Conservation (phyloP, 2,888 invertebrate genomes). For the Chrysina gloriosa region DNA sequence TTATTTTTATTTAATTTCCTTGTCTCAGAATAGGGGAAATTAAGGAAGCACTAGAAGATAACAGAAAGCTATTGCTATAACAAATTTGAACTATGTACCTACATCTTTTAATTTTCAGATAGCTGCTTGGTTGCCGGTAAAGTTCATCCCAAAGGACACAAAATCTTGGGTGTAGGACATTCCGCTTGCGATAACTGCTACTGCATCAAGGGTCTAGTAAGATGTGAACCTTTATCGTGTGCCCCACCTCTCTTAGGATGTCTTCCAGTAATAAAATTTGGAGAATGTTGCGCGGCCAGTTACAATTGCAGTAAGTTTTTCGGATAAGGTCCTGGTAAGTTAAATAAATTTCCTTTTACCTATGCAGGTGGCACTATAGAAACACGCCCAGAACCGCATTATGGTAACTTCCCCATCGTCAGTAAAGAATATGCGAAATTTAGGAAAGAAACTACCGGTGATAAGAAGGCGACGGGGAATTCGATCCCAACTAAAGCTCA, state of each 20-base stretch:
- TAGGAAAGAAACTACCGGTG: slow-evolving; percentile 62
- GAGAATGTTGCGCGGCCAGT: slow-evolving; percentile 87
- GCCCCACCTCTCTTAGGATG: slow-evolving; percentile 82
- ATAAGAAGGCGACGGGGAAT: neutral
- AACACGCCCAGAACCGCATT: slow-evolving; percentile 67
- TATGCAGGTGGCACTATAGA: slow-evolving; percentile 68
- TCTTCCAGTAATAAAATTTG: slow-evolving; percentile 77
- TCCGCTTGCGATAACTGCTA: slow-evolving; percentile 83
- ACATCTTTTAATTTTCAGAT: slow-evolving; percentile 49
- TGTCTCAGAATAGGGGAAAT: too few relatives aligned
- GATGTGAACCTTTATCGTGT: slow-evolving; percentile 82
- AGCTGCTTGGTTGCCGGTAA: slow-evolving; percentile 75
- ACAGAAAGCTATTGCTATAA: too few relatives aligned
- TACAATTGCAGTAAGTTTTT: slow-evolving; percentile 79
- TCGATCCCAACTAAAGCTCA: slow-evolving; percentile 47
- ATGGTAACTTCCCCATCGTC: slow-evolving; percentile 66
- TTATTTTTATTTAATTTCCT: too few relatives aligned
- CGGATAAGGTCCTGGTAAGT: slow-evolving; percentile 30
- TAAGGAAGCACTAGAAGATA: too few relatives aligned
- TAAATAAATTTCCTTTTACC: slow-evolving; percentile 46
- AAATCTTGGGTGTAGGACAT: slow-evolving; percentile 70
- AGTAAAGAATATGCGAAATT: slow-evolving; percentile 69
- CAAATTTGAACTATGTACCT: too few relatives aligned
- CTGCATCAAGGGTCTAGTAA: slow-evolving; percentile 78
- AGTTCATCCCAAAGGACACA: slow-evolving; percentile 77